Base-by-base conservation (phyloP, 37 sponge, comb jelly and placozoan species). In the Eunapius fragilis region DNA sequence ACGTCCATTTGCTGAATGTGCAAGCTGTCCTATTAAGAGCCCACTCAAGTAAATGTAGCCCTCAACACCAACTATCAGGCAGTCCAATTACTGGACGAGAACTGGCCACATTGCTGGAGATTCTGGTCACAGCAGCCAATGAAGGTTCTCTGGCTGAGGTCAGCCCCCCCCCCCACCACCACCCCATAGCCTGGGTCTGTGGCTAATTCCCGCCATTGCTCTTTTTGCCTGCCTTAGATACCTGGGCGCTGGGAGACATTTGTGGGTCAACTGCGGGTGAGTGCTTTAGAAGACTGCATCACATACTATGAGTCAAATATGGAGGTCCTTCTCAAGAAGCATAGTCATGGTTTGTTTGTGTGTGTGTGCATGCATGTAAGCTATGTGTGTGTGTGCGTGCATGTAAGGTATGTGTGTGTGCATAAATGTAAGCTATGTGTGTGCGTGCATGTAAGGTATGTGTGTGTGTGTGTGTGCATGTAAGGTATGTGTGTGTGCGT, bases 71-170 rank as follows among this genome's bases (percentile, higher is more conserved):
- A n/a, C n/a, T 25, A 35, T 22, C 31, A 93, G 94, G 94, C 23
- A 45, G 73, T 10, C 91, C 96, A 6, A 95, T 95, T 48, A 79
- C 88, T 72, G 97, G 97, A 7, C 89, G 95, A 10, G 95, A 97
- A 83, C 74, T 97, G 68, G 97, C 97, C 6, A 77, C 95, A 31
- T 89, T 97, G 28, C 68, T 97, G 77, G 86, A 87, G 80, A 70
- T 97, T 26, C 87, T 97, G 25, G 97, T 97, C 13, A 77, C 76
- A 11, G 97, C 97, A n/a, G 95, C 97, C 67, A 97, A 97, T 88
- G 91, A 92, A 80, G 97, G 97, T 12, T 91, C 91, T 22, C 70
- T 97, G 47, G 93, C 97, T 58, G 92, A 92, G 86, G 91, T 96
- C 30, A n/a, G 79, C 73, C 23, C 32, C 32, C 31, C 31, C 3